Base-by-base conservation (phyloP, 2,888 invertebrate genomes). In the Chymomyza caudatula region DNA sequence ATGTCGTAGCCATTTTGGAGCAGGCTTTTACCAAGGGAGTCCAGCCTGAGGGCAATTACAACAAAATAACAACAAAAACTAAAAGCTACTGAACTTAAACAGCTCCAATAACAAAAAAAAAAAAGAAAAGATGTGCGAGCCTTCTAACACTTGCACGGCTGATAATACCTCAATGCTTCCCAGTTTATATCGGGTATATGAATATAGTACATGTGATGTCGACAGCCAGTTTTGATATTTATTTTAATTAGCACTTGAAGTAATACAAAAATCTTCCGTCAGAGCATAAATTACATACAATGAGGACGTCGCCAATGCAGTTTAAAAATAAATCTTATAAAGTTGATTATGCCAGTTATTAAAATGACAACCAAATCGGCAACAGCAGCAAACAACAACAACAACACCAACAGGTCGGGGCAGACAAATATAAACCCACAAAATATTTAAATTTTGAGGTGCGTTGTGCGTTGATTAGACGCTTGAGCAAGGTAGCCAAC, bases 201-300 rank as follows among this genome's bases (percentile, higher is more conserved):
- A 6, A 4, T 54, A n/a, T 37, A 22, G 19, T 56, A 19, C 17
- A 37, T 55, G 23, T 47, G 61, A 11, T 47, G 22, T 44, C 17
- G 47, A 20, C 1, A 37, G n/a, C 23, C 23, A 25, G 15, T 37
- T 37, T 62, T 64, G 55, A 20, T 13, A 25, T 23, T 13, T 23
- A 58, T 56, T 58, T 69, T 67, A 44, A 73, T 70, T 69, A 67
- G 62, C 70, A 70, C 63, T 66, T 69, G 59, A 64, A 74, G 60
- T 57, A 20, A 4, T 19, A 57, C 2, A 58, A 67, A 66, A 68
- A 67, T 56, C 78, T 85, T 85, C 83, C 85, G 85, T 72, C 75
- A 78, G 59, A 70, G 65, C 69, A 83, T 78, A 80, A 83, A 82
- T 85, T 82, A 76, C 47, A 60, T 25, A 17, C 62, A 29, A 60